A percentile compares a stretch with the other conserved stretches of the same genome.
Conservation (phyloP, 2,797 vertebrate species). For the Poecilia velifera region DNA sequence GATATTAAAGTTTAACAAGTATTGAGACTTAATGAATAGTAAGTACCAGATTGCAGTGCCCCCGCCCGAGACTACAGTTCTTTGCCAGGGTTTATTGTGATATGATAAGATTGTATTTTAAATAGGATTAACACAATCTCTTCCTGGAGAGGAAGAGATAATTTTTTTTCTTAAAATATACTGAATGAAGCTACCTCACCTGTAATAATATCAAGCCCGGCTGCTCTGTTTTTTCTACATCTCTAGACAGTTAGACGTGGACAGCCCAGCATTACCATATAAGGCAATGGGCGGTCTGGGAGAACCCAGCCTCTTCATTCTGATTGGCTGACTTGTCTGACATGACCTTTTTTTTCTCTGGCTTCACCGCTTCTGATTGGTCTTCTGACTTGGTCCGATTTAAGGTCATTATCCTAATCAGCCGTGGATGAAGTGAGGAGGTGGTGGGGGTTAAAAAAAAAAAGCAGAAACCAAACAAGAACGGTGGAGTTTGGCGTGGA, state of each 20-base stretch:
- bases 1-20: background rate
- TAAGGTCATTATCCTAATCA: slow-evolving; percentile 80
- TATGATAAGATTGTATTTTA: background rate
- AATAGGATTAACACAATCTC: background rate
- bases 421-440: slow-evolving; percentile 58
- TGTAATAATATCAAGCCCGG: slow-evolving; percentile 9
- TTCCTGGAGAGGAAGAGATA: no score
- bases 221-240: background rate
- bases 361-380: slow-evolving; percentile 70
- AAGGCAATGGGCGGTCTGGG: slow-evolving; percentile 67
- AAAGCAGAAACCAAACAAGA: slow-evolving; percentile 47
- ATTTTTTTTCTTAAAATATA: slow-evolving; percentile 18
- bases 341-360: slow-evolving; percentile 67
- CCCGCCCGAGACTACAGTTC: slow-evolving; percentile 22
- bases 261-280: slow-evolving; percentile 55
- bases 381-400: slow-evolving; percentile 79
- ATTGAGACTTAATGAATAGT: background rate
- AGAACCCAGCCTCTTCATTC: slow-evolving; percentile 11
- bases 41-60: slow-evolving; percentile 13
- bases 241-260: background rate
- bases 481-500: slow-evolving; percentile 60
- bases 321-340: slow-evolving; percentile 77
- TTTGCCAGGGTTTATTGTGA: background rate
- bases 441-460: background rate
- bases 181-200: slow-evolving; percentile 3